Base-by-base conservation (phyloP, 2,888 invertebrate species). In the Brachyopa scutellaris region DNA sequence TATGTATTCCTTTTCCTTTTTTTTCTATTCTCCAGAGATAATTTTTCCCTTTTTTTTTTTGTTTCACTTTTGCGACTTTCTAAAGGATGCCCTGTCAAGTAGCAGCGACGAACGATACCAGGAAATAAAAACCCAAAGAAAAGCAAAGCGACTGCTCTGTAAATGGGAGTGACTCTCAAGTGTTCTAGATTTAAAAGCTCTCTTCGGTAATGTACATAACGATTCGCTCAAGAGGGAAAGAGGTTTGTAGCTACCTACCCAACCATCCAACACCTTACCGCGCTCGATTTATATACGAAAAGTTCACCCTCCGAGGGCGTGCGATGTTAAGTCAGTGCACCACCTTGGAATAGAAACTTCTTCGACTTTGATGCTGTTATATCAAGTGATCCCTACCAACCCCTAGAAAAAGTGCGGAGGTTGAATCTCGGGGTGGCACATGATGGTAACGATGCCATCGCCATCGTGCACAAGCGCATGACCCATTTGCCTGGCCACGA, bases 251-350 rank as follows among this genome's bases (percentile, higher is more conserved):
- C 45, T 66, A 61, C 33, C 42, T 45, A n/a, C n/a, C 26, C 26
- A 61, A 47, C 33, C 47, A 33, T 69, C 74, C 59, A 36, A 40
- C 53, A 45, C 33, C 38, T 29, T 55, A 51, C 21, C 42, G 15
- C 23, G 13, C 7, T 21, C 62, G 53, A 51, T 64, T 64, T 74
- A 69, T 82, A 53, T 72, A 82, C 61, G 53, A 77, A 61, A 66
- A 70, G 77, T 82, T 82, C 77, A 82, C 77, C 77, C 70, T 55
- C 19, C 6, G 77, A 82, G 82, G 82, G 82, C 77, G 82, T 82
- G 82, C 77, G 82, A 77, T 82, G 82, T 82, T 82, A 82, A 82
- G 82, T 82, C 82, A 82, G 82, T 82, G 82, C 82, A 82, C 77
- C 82, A 82, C 82, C 77, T 82, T 72, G 61, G 82, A 77, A 82